Evolutionary conservation across 2,888 invertebrate genomes (phyloP), one percentile per base, ranked within the genome.

Genomic region (Drosophila niveifrons): DNA sequence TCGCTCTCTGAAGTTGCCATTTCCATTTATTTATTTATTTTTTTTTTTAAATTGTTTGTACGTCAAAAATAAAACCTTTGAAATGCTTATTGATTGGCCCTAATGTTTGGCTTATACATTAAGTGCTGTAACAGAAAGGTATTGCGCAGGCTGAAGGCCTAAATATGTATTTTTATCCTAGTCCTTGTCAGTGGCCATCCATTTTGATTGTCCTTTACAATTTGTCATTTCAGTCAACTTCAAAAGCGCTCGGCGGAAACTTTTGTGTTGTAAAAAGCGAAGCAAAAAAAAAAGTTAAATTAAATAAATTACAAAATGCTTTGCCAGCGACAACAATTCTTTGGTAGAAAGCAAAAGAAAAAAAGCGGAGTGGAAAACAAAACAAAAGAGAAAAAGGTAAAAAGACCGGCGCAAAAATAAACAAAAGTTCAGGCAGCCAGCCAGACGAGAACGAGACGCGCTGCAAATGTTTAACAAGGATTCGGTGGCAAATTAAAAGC

Each of bases 221-320:
- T 84, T 82, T 78, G 73, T 84, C 68, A 75, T 75, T 73, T 72
- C 46, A 53, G 51, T 46, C 63, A 70, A 74, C 77, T 74, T 85
- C 74, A 77, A 82, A 88, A 68, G 79, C 67, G 48, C 29, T 56
- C 55, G 62, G 28, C 65, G 66, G 51, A 72, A 71, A 80, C 75
- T 88, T 88, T 88, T 83, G 66, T 77, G 44, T 64, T 63, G 48
- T 51, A 51, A 69, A 56, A 61, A 67, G 67, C 13, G 18, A n/a
- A 66, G 23, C 46, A 67, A 72, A 83, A 50, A 67, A 72, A 83
- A 89, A 86, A 88, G 79, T 87, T 71, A 82, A 88, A 88, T 87
- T 88, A 87, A 88, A 89, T 89, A 88, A 89, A 87, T 87, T 89
- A 86, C 77, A 82, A 79, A 89, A 85, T 83, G 75, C 88, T 83